phyloP scores from a whole-genome alignment of 2,797 vertebrate species.

The Rhyacichthys aspro region DNA sequence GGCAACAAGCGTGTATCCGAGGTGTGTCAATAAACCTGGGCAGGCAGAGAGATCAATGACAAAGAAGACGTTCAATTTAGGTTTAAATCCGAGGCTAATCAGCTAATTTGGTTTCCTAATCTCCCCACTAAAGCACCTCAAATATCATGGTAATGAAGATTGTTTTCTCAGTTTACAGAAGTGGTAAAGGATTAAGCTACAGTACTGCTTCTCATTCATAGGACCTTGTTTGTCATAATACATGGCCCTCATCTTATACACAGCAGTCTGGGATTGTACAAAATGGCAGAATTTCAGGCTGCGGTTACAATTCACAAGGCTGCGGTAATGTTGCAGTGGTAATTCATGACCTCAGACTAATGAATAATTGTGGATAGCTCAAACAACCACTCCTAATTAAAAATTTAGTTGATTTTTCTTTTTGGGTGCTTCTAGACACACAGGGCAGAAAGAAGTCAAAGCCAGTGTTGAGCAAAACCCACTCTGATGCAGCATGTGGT shows the following conservation, averaged over 20 bases:
- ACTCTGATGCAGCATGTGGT: conserved; percentile 53
- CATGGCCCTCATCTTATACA: not conserved
- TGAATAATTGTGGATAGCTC: conserved; percentile 33
- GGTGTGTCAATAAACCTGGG: conserved; percentile 58
- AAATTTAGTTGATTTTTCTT: conserved; percentile 38
- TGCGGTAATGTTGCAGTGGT: conserved; percentile 11
- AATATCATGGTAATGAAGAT: conserved; percentile 42
- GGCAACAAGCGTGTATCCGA: conserved; percentile 1
- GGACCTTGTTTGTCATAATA: conserved; percentile 20
- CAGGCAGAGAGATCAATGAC: conserved; percentile 67
- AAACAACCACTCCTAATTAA: conserved; percentile 42
- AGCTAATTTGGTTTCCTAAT: conserved; percentile 65
- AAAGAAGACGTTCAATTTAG: conserved; percentile 68
- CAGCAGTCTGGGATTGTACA: not conserved
- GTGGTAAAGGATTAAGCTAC: conserved; percentile 10
- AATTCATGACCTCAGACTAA: conserved; percentile 10
- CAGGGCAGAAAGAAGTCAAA: conserved; percentile 37
- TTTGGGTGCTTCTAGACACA: conserved; percentile 24
- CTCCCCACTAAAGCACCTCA: conserved; percentile 35
- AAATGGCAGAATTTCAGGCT: conserved; percentile 12
- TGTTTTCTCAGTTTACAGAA: conserved; percentile 50
- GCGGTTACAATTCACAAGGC: conserved; percentile 17
- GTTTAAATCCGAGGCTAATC: conserved; percentile 69
- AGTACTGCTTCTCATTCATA: conserved; percentile 28
- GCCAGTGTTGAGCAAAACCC: conserved; percentile 45